Evolutionary conservation across 2,888 invertebrate genomes (phyloP), one percentile per base, ranked within the genome.

Genomic region (Agrochola lychnidis): DNA sequence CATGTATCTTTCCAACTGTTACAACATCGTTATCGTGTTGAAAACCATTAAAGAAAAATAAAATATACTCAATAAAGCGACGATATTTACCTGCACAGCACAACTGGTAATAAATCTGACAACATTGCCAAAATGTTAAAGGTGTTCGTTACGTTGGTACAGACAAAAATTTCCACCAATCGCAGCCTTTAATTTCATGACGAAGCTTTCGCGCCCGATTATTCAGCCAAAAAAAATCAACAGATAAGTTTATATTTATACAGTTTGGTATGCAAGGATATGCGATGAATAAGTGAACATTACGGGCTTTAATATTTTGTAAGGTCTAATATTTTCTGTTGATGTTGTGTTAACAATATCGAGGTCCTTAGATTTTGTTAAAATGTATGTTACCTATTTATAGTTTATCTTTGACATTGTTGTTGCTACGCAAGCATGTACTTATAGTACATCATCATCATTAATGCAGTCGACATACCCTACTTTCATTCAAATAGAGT

Each of bases 21-120:
- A 91, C 88, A 92, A 90, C 90, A 93, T 89, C 89, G 90, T 91
- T 90, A 89, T 91, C 92, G 91, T 90, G 84, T 86, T 90, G 88
- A 92, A 93, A 94, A 92, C 90, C 92, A 94, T 90, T 92, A 92
- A 93, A 94, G 93, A 95, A 95, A 96, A 96, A 94, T 95, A 95
- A 94, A 94, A 93, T 94, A 90, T 88, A 88, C 91, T 91, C 90
- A 90, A 80, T 88, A 92, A 91, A 92, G 93, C 94, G 94, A 95
- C 93, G 93, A 95, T 96, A 95, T 95, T 96, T 96, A 96, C 95
- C 92, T 94, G 95, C 93, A 93, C 91, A 94, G 94, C 88, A 95
- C 94, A 95, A 96, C 96, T 96, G 95, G 95, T 94, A 95, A 94
- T 94, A 94, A 92, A 94, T 94, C 93, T 95, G 96, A 95, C 96